These are phyloP conservation scores for Mesembrinibis cayennensis DNA, from an alignment of 2,113 vertebrate species.

Conservation along the genomic window DNA sequence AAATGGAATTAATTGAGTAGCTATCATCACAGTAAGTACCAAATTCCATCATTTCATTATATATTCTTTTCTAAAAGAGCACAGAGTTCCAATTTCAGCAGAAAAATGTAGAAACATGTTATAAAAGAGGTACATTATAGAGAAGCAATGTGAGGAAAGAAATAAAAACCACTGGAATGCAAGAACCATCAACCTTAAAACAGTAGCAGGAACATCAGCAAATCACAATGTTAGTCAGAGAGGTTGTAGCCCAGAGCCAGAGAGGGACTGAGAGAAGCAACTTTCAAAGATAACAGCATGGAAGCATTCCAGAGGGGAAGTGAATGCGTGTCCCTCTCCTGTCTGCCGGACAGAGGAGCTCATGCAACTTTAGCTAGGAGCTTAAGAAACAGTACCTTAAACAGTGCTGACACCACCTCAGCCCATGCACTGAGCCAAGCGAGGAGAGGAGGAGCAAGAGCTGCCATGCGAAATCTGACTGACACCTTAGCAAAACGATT, in stretches of 20 bases:
- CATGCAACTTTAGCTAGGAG: not conserved
- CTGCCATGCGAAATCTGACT: not conserved
- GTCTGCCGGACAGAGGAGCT: not conserved
- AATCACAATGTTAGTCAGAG: not conserved
- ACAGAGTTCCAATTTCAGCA: not conserved
- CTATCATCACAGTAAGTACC: not conserved
- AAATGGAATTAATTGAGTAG: not conserved
- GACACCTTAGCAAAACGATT: not conserved
- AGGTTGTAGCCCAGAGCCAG: not conserved
- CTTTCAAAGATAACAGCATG: not conserved
- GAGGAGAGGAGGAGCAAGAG: not conserved
- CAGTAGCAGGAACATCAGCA: not conserved
- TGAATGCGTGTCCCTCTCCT: accelerated
- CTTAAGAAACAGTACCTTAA: not conserved
- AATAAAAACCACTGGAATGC: not conserved
- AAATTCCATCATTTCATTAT: not conserved
- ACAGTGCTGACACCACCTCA: not conserved
- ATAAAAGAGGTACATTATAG: not conserved
- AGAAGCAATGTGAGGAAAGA: not conserved
- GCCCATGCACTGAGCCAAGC: not conserved
- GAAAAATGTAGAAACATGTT: not conserved
- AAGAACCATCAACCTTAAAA: not conserved
- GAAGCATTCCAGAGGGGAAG: not conserved
- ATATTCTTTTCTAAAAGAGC: not conserved
- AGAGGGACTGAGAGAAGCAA: not conserved